phyloP scores from a whole-genome alignment of 2,888 invertebrate genomes.

The Globia sparganii region DNA sequence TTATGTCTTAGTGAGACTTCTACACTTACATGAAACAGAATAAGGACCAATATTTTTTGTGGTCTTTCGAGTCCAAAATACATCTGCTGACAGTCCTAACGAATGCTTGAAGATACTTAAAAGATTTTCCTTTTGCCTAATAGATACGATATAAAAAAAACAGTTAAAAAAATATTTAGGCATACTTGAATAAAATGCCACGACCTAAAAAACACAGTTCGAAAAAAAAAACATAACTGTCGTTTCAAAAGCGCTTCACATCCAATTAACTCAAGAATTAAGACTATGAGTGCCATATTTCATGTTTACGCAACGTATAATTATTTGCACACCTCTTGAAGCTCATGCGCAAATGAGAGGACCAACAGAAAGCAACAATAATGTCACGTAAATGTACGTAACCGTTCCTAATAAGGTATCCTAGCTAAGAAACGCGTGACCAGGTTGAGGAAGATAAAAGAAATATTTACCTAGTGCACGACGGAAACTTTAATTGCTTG shows the following conservation, averaged over 20 bases:
- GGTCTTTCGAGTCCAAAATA: not conserved
- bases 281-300: conserved; percentile 21
- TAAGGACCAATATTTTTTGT: not conserved
- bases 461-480: not conserved
- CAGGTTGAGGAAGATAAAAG: not conserved
- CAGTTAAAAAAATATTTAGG: not conserved
- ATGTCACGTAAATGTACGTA: conserved; percentile 10
- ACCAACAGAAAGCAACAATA: conserved; percentile 36
- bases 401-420: conserved; percentile 6
- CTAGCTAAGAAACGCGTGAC: not conserved
- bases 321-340: conserved; percentile 49
- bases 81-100: not conserved
- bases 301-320: conserved; percentile 27
- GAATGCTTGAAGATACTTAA: not conserved
- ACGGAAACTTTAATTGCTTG: not conserved
- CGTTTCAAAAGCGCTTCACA: conserved; percentile 58
- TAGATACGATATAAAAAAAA: not conserved
- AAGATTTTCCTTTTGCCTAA: not conserved
- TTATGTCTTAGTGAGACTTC: not conserved
- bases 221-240: conserved; percentile 10
- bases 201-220: not conserved
- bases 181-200: conserved; percentile 9
- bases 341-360: conserved; percentile 28
- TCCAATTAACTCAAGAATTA: conserved; percentile 66
- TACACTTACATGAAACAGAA: not conserved